Evolutionary conservation across 2,888 invertebrate genomes (phyloP).

Genomic region (Zaprionus obscuricornis): DNA sequence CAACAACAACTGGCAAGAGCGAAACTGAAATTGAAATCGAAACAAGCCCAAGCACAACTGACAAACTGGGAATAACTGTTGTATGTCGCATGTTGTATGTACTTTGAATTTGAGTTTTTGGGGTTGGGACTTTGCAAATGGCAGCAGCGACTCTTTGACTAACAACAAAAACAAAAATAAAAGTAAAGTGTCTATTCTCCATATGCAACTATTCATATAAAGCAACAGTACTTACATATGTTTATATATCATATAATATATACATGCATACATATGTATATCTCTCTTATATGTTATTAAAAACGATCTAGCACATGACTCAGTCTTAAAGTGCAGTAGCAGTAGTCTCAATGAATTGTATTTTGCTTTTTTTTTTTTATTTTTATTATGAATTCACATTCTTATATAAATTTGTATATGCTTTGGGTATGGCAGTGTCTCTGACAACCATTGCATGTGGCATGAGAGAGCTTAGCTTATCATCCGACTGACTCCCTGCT

Average conservation of each 20-base stretch:
- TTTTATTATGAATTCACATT: too few species aligned
- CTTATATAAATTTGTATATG: too few species aligned
- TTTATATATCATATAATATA: slow-evolving; percentile 7
- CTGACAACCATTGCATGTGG: too few species aligned
- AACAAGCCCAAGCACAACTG: slow-evolving; percentile 37
- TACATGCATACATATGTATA: slow-evolving; percentile 13
- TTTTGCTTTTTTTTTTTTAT: slow-evolving; percentile 1
- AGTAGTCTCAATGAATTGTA: slow-evolving; percentile 5
- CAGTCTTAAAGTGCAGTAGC: slow-evolving; percentile 54
- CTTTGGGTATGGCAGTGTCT: too few species aligned
- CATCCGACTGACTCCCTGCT: too few species aligned
- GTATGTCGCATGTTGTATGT: too few species aligned
- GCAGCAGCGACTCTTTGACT: slow-evolving; percentile 33
- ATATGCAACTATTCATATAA: slow-evolving; percentile 33
- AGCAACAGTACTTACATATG: slow-evolving; percentile 7
- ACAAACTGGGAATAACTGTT: slow-evolving; percentile 50
- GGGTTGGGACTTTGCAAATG: slow-evolving; percentile 21
- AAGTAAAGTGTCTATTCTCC: slow-evolving; percentile 71
- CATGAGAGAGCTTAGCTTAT: too few species aligned
- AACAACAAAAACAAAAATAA: slow-evolving; percentile 49
- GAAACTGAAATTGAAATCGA: slow-evolving; percentile 36
- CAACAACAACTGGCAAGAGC: slow-evolving; percentile 12
- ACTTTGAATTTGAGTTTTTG: too few species aligned
- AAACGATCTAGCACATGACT: slow-evolving; percentile 70
- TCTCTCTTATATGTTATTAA: too few species aligned